Evolutionary conservation across 2,888 invertebrate species (phyloP).

Genomic region (Melanostoma scalare): DNA sequence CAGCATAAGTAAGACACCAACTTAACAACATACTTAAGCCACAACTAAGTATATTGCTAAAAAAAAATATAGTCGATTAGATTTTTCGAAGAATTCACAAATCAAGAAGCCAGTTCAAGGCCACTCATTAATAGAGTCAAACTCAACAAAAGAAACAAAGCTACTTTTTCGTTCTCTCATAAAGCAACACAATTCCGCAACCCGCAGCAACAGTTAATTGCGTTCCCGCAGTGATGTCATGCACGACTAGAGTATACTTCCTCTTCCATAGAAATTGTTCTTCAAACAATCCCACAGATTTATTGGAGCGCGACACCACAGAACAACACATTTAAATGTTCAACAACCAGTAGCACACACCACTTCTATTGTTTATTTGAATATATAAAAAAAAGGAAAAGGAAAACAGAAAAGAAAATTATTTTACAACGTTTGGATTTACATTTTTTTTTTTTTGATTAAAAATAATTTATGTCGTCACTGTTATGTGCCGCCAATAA

Average conservation of each 20-base stretch:
- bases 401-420: background rate
- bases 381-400: background rate
- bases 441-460: background rate
- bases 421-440: background rate
- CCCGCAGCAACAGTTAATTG: background rate
- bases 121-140: no score
- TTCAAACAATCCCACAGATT: slow-evolving; percentile 1
- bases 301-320: slow-evolving; percentile 61
- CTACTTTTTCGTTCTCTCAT: no score
- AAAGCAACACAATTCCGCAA: no score
- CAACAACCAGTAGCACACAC: slow-evolving; percentile 34
- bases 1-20: no score
- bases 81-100: no score
- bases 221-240: slow-evolving; percentile 43
- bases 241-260: slow-evolving; percentile 32
- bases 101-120: no score
- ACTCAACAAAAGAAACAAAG: no score
- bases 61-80: no score
- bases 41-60: no score
- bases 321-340: slow-evolving; percentile 28
- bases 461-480: slow-evolving; percentile 73
- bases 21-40: no score
- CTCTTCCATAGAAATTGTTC: slow-evolving; percentile 41
- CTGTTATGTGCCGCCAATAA: slow-evolving; percentile 77
- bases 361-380: slow-evolving; percentile 17